Conservation (phyloP, 2,888 invertebrate species). For the Agrochola lota region DNA sequence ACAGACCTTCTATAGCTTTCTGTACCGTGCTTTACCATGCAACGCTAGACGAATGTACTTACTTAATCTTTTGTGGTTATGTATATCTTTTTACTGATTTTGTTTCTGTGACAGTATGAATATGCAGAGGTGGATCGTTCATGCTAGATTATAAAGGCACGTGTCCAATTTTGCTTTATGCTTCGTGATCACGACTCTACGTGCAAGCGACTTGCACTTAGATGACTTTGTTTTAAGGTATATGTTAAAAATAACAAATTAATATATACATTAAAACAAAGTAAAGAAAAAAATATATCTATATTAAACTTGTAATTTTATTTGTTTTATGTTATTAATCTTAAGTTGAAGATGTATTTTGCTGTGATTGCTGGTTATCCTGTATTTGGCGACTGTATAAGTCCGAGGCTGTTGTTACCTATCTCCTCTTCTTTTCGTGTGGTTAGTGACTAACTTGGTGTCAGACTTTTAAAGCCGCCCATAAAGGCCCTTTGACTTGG, state of each 20-base stretch:
- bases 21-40: constrained; percentile 12
- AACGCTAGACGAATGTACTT: constrained; percentile 58
- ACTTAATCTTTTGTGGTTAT: constrained; percentile 67
- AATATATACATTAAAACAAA: no score
- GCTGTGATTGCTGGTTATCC: no score
- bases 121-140: constrained; percentile 38
- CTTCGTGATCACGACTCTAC: background rate
- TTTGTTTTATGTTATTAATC: no score
- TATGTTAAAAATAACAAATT: background rate
- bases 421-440: no score
- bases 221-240: background rate
- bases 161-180: constrained; percentile 34
- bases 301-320: no score
- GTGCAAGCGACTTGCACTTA: constrained; percentile 2
- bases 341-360: no score
- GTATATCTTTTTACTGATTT: constrained; percentile 55
- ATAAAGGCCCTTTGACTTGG: no score
- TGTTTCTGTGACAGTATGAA: constrained; percentile 33
- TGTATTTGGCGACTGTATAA: no score
- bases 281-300: no score
- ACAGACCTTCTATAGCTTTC: constrained; percentile 72
- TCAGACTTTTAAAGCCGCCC: no score
- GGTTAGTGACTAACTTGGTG: no score
- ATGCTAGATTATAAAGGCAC: constrained; percentile 38
- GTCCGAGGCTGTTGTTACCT: no score